These are phyloP conservation scores for Pipistrellus kuhlii DNA, from an alignment of 2,797 vertebrate species.

Conservation along the genomic window DNA sequence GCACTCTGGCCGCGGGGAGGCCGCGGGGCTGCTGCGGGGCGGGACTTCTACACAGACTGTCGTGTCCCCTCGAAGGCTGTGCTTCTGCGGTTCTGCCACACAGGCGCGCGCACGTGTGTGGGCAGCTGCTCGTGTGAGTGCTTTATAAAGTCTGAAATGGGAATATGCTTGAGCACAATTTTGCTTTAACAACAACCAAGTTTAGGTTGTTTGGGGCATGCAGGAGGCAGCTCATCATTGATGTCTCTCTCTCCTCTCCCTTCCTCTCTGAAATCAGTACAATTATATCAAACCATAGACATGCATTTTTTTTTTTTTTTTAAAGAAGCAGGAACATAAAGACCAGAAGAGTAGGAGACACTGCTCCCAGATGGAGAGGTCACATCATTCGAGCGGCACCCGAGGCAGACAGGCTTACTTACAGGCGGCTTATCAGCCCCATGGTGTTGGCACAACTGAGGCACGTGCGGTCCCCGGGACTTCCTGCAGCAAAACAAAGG, in stretches of 20 bases:
- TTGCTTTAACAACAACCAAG: not conserved
- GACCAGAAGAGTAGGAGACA: not conserved
- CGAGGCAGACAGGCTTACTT: slow-evolving; percentile 79
- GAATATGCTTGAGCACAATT: not conserved
- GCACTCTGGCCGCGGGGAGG: not conserved
- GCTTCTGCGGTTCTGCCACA: too few species aligned
- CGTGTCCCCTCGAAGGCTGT: rapidly evolving
- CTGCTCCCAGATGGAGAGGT: not conserved
- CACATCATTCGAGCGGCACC: not conserved
- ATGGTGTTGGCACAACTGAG: slow-evolving; percentile 89
- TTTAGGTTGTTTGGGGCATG: not conserved
- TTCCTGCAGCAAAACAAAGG: slow-evolving; percentile 87
- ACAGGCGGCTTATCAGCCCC: slow-evolving; percentile 90
- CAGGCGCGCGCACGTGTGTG: not conserved
- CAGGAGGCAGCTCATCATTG: too few species aligned
- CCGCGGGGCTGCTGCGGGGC: not conserved
- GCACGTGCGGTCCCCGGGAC: slow-evolving; percentile 88
- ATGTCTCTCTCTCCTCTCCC: not conserved
- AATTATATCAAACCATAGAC: not conserved
- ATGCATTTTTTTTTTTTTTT: too few species aligned
- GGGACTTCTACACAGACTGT: not conserved
- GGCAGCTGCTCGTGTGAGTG: not conserved
- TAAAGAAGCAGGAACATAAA: not conserved
- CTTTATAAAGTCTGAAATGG: not conserved
- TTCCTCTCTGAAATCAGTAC: not conserved